Conservation (phyloP, 2,113 vertebrate species). For the Pungitius pungitius region DNA sequence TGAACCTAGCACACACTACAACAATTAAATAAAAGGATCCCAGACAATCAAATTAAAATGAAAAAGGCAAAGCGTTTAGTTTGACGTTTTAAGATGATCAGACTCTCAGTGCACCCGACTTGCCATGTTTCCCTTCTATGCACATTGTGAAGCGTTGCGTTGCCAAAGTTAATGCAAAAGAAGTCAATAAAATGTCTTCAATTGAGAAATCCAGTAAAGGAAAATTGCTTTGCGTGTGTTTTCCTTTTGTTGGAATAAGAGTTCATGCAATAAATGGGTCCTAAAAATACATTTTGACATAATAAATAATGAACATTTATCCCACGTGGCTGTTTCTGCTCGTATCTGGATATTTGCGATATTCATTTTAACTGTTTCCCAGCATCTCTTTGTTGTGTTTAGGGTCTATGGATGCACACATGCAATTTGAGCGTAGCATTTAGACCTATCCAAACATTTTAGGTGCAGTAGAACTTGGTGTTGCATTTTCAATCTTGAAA, state of each 20-base stretch:
- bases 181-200: neutral
- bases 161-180: neutral
- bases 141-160: neutral
- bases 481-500: neutral
- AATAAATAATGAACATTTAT: too few relatives aligned
- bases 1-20: too few relatives aligned
- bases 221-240: too few relatives aligned
- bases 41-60: neutral
- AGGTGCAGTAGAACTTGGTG: neutral
- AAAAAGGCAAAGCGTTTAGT: too few relatives aligned
- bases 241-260: neutral
- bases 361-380: too few relatives aligned
- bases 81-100: too few relatives aligned
- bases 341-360: too few relatives aligned
- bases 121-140: neutral
- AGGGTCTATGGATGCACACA: neutral
- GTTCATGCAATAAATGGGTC: neutral
- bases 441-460: too few relatives aligned
- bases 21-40: neutral
- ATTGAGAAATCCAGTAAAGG: neutral
- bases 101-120: too few relatives aligned
- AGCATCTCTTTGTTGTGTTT: too few relatives aligned
- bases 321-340: too few relatives aligned
- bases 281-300: neutral
- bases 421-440: neutral